A percentile compares a stretch with the other conserved stretches of the same genome.
These are phyloP conservation scores for Saccostrea glomerata DNA, from an alignment of 1,140 invertebrate species.

Conservation along the genomic window DNA sequence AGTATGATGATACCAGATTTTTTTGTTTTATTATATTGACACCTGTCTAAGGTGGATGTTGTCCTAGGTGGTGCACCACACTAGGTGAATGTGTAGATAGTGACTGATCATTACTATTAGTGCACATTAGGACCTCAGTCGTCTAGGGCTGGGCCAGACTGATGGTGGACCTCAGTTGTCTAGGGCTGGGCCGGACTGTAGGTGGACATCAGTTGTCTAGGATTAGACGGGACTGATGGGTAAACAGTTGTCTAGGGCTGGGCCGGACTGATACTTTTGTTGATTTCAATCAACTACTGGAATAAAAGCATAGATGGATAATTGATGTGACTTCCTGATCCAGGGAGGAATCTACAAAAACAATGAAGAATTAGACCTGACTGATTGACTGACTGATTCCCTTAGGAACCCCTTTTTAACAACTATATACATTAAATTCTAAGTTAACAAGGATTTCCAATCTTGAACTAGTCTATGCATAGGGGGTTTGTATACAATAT, in stretches of 20 bases:
- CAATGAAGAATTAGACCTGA: too few species aligned
- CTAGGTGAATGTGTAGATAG: slow-evolving; percentile 4
- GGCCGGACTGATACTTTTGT: not conserved
- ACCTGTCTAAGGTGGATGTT: not conserved
- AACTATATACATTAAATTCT: not conserved
- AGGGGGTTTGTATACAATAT: not conserved
- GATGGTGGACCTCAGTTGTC: too few species aligned
- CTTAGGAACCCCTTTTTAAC: not conserved
- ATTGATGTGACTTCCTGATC: too few species aligned
- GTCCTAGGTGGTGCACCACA: not conserved
- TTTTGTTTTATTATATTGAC: not conserved
- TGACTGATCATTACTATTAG: not conserved
- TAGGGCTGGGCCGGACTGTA: too few species aligned
- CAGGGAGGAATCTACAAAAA: too few species aligned
- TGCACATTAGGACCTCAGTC: slow-evolving; percentile 28
- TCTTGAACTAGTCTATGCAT: too few species aligned
- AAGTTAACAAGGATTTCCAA: not conserved
- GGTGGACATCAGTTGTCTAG: too few species aligned
- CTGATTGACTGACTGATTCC: too few species aligned
- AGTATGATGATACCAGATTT: not conserved
- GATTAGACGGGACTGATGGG: too few species aligned
- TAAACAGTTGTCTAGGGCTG: not conserved
- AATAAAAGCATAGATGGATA: not conserved
- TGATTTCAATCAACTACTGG: not conserved
- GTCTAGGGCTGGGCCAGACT: too few species aligned